Base-by-base conservation (phyloP, 1,140 invertebrate genomes). In the Drosophila pachea region DNA sequence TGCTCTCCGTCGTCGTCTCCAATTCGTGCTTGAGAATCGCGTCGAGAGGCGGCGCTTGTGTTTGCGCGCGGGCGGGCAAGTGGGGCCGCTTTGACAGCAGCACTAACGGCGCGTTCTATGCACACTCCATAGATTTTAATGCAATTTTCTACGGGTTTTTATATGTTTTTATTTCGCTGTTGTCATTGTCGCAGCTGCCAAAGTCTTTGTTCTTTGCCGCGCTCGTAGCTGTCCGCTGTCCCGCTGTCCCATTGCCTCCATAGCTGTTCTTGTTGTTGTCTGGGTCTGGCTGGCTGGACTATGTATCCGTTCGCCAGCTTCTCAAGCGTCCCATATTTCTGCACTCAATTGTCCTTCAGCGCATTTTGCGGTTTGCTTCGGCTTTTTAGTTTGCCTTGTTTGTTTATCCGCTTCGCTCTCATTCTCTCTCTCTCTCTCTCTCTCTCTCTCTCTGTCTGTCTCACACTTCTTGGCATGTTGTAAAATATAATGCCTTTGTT, bases 121-220 rank as follows among this genome's bases (percentile, higher is more conserved):
- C 84, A 87, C 78, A 87, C 76, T 87, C 83, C 84, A 87, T 87
- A 87, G 84, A 87, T 87, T 87, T 87, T 87, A 87, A 87, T 87
- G 83, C 78, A 87, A 87, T 87, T 87, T 87, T 84, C 76, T 79
- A 78, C 68, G 71, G 73, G 63, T 74, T 79, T 79, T 79, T 79
- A 77, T 77, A 74, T 72, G 74, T 81, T 84, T 84, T 84, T 84
- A 86, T 84, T 84, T 86, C 58, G 52, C 66, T 50, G 68, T 73
- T 84, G 79, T 84, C 81, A 79, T 86, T 84, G 79, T 86, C 76
- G 73, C 79, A 86, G 81, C 81, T 84, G 79, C 81, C 81, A 86
- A 84, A 86, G 81, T 74, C 81, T 86, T 84, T 84, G 81, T 84
- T 86, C 79, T 84, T 22, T 84, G 69, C 63, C 50, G 48, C 52